These are phyloP conservation scores for Petrolisthes cinctipes DNA, from an alignment of 2,888 invertebrate species.

Conservation along the genomic window DNA sequence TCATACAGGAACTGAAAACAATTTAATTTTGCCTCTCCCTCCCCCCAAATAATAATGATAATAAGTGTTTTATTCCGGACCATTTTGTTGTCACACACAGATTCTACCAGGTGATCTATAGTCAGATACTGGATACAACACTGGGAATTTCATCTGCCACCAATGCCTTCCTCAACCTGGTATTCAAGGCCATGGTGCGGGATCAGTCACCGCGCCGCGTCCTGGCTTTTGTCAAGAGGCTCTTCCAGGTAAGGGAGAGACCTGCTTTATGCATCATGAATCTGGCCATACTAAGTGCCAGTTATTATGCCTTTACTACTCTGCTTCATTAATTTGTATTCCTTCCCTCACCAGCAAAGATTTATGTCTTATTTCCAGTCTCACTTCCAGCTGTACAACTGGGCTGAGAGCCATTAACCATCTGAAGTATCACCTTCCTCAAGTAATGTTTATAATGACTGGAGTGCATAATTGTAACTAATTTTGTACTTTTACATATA, in stretches of 20 bases:
- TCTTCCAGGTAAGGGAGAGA: constrained; percentile 76
- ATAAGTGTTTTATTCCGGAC: no score
- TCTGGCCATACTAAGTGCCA: neutral
- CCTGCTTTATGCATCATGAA: neutral
- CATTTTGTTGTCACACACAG: constrained; percentile 69
- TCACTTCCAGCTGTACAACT: no score
- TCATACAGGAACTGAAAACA: no score
- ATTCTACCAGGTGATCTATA: constrained; percentile 90
- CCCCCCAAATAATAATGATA: no score
- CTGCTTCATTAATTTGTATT: neutral
- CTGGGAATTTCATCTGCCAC: constrained; percentile 76
- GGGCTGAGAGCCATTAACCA: neutral
- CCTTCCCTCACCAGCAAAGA: neutral
- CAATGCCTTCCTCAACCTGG: constrained; percentile 86
- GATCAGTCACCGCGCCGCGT: constrained; percentile 81
- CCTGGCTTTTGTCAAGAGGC: constrained; percentile 86
- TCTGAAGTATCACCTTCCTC: no score
- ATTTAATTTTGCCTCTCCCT: no score
- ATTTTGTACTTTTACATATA: no score
- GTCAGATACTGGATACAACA: constrained; percentile 84
- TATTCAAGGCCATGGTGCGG: constrained; percentile 85
- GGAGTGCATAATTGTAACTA: no score
- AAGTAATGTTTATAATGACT: no score
- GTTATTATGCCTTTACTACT: neutral
- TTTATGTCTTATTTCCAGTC: neutral